Evolutionary conservation across 2,797 vertebrate genomes (phyloP).

Genomic region (Manis pentadactyla): DNA sequence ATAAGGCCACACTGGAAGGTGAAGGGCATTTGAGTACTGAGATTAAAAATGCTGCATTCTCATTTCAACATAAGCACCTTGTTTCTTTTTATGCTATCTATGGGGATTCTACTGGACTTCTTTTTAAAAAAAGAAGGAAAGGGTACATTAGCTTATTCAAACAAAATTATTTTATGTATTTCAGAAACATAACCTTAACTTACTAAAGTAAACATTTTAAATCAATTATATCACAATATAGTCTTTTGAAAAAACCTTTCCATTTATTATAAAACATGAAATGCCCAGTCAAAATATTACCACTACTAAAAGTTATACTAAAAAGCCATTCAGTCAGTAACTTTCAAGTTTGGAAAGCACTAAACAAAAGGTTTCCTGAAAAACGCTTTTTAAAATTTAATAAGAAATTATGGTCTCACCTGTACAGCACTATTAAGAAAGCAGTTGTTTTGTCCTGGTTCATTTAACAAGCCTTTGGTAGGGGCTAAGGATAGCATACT

Average conservation of each 20-base stretch:
- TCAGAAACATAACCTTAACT: constrained; percentile 24
- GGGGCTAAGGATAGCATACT: constrained; percentile 98
- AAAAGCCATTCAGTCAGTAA: neutral
- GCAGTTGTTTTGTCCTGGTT: constrained; percentile 99
- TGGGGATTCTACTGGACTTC: neutral
- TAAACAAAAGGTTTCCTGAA: neutral
- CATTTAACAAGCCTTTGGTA: constrained; percentile 97
- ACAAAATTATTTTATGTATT: neutral
- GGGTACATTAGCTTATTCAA: neutral
- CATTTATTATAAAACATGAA: neutral
- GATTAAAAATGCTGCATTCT: neutral
- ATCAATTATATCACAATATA: neutral
- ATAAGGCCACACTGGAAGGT: neutral
- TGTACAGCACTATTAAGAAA: constrained; percentile 99
- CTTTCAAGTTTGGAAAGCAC: neutral
- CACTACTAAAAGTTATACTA: neutral
- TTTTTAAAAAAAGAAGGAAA: neutral
- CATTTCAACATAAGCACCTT: neutral
- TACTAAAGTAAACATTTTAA: constrained; percentile 10
- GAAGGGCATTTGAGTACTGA: neutral
- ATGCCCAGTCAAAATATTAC: neutral
- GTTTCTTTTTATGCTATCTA: neutral
- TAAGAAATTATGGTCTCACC: constrained; percentile 87
- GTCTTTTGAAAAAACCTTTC: constrained; percentile 6
- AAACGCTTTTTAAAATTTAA: neutral